These are phyloP conservation scores for Chitala chitala DNA, from an alignment of 2,113 vertebrate genomes.

Conservation along the genomic window DNA sequence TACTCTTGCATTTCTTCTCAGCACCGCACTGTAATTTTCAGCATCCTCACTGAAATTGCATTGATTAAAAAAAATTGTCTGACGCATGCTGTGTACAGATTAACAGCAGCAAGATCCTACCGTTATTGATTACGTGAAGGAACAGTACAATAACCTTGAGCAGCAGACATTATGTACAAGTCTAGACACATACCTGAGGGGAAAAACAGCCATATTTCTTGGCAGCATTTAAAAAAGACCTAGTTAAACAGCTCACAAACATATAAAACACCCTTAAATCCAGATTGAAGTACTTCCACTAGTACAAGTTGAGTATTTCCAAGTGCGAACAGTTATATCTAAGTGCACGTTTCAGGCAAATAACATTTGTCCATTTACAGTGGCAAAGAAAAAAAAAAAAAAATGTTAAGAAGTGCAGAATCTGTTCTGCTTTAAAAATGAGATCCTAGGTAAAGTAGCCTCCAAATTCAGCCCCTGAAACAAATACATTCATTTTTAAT, in stretches of 20 bases:
- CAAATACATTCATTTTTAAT: too few species aligned
- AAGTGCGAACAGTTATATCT: not conserved
- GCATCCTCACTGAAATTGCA: slow-evolving; percentile 5
- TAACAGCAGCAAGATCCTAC: not conserved
- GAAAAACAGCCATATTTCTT: slow-evolving; percentile 47
- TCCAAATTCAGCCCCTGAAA: too few species aligned
- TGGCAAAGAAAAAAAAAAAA: not conserved
- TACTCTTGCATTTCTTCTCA: not conserved
- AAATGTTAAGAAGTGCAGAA: not conserved
- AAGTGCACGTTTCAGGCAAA: too few species aligned
- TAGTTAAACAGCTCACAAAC: not conserved
- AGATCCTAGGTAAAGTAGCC: too few species aligned
- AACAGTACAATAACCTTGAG: slow-evolving; percentile 13
- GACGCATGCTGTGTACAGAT: not conserved
- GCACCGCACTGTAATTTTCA: not conserved
- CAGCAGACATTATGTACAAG: slow-evolving; percentile 43
- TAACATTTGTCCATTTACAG: too few species aligned
- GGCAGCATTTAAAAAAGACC: slow-evolving; percentile 20
- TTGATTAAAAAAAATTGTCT: not conserved
- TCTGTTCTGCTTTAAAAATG: too few species aligned
- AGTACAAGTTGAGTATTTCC: not conserved
- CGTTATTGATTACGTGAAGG: not conserved
- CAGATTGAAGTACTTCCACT: not conserved
- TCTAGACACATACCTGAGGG: slow-evolving; percentile 58
- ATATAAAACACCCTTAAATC: slow-evolving; percentile 5